Base-by-base conservation (phyloP, 2,797 vertebrate species). In the Hydrolagus colliei region DNA sequence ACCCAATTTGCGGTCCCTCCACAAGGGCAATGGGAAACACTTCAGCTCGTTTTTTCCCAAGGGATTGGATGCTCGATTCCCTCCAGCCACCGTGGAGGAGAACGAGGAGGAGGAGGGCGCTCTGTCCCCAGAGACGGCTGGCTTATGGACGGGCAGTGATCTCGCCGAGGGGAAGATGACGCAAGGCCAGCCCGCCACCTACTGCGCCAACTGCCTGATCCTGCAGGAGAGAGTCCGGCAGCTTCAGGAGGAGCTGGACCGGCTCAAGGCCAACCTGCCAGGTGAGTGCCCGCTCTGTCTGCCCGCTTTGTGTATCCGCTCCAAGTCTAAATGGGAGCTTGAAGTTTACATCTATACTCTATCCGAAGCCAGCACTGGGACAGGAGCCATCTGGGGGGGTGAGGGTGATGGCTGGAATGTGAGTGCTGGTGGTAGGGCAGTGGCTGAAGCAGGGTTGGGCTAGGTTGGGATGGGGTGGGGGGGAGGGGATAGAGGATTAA, bases 141-240 rank as follows among this genome's bases (percentile, higher is more conserved):
- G 94, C 0, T 95, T 96, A 88, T 92, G 93, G 62, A 92, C 91
- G 0, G 87, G 93, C 27, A 27, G 27, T 27, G 89, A 91, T 2
- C 92, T 91, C 2, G 77, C 73, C 0, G 89, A 91, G 80, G 91
- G 91, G 80, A 92, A 93, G 84, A 89, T 91, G 4, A 91, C 93
- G 0, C 93, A 94, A 89, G 93, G 94, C 9, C 95, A 97, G 82
- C 96, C 96, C 87, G 98, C 97, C 41, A 98, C 97, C 68, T 97
- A 97, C 89, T 99, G 97, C 88, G 96, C 96, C 76, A 99, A 98
- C 90, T 99, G 97, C 89, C 95, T 99, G 85, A 95, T 94, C 79
- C 91, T 99, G 73, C 97, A 96, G 91, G 96, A 92, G 91, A 97
- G 97, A 90, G 96, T 99, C 80, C 90, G 94, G 78, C 96, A 99